These are phyloP conservation scores for Stenchaetothrips biformis DNA, from an alignment of 2,888 invertebrate genomes.

Conservation along the genomic window DNA sequence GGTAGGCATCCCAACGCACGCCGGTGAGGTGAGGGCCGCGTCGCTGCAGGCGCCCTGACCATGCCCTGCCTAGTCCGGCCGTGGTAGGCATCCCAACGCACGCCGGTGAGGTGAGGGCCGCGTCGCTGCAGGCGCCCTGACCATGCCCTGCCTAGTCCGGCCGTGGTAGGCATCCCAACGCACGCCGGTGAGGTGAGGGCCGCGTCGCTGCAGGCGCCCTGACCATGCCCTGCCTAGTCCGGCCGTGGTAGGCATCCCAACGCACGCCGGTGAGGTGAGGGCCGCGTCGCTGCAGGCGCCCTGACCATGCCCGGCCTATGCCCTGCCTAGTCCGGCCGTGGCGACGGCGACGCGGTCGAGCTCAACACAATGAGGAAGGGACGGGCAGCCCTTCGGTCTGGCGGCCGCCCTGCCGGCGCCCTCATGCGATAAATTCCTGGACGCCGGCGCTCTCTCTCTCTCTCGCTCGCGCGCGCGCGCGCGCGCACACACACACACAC, in stretches of 20 bases:
- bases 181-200: neutral
- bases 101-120: neutral
- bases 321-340: neutral
- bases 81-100: neutral
- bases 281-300: neutral
- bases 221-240: too few species aligned
- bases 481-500: too few species aligned
- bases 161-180: neutral
- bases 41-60: neutral
- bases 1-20: neutral
- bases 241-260: neutral
- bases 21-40: neutral
- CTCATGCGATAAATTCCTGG: slow-evolving; percentile 1
- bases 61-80: too few species aligned
- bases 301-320: neutral
- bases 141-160: too few species aligned
- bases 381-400: neutral
- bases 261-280: neutral
- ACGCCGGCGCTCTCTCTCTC: neutral
- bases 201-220: neutral
- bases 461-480: neutral
- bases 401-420: neutral
- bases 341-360: neutral
- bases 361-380: neutral
- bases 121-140: neutral